These are phyloP conservation scores for Brassicogethes aeneus DNA, from an alignment of 2,888 invertebrate species.

Conservation along the genomic window DNA sequence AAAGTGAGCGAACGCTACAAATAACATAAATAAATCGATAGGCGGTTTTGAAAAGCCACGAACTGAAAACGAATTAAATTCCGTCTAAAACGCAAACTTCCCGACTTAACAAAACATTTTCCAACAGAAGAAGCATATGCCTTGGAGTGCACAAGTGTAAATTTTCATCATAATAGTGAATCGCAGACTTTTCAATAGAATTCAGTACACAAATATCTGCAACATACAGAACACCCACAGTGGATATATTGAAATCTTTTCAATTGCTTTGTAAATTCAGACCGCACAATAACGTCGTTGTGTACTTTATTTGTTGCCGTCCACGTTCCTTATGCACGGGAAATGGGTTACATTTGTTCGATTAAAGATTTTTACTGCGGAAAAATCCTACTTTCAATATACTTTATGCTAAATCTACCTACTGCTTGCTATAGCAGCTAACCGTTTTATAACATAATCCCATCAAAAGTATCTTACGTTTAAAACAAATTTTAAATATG, in stretches of 20 bases:
- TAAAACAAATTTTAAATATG: too few relatives aligned
- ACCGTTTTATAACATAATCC: too few relatives aligned
- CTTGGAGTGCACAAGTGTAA: slow-evolving; percentile 44
- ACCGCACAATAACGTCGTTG: slow-evolving; percentile 40
- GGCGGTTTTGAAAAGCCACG: slow-evolving; percentile 7
- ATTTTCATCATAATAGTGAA: slow-evolving; percentile 43
- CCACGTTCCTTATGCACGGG: slow-evolving; percentile 33
- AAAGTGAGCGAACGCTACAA: too few relatives aligned
- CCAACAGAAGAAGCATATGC: slow-evolving; percentile 35
- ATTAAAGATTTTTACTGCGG: slow-evolving; percentile 36
- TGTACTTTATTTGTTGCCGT: slow-evolving; percentile 41
- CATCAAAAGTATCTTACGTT: too few relatives aligned
- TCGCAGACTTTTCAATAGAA: slow-evolving; percentile 40
- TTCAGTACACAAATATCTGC: slow-evolving; percentile 40
- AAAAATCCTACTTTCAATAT: slow-evolving; percentile 28
- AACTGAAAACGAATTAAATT: slow-evolving; percentile 37
- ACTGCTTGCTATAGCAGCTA: too few relatives aligned
- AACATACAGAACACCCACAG: slow-evolving; percentile 37
- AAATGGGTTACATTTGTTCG: slow-evolving; percentile 40
- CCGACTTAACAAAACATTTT: slow-evolving; percentile 33
- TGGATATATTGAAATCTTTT: slow-evolving; percentile 42
- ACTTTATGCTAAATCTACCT: slow-evolving; percentile 9
- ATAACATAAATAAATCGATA: slow-evolving; percentile 1
- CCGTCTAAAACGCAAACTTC: slow-evolving; percentile 35
- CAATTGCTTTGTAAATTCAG: slow-evolving; percentile 43